These are phyloP conservation scores for Thalassarche chlororhynchos DNA, from an alignment of 2,113 vertebrate genomes.

Conservation along the genomic window DNA sequence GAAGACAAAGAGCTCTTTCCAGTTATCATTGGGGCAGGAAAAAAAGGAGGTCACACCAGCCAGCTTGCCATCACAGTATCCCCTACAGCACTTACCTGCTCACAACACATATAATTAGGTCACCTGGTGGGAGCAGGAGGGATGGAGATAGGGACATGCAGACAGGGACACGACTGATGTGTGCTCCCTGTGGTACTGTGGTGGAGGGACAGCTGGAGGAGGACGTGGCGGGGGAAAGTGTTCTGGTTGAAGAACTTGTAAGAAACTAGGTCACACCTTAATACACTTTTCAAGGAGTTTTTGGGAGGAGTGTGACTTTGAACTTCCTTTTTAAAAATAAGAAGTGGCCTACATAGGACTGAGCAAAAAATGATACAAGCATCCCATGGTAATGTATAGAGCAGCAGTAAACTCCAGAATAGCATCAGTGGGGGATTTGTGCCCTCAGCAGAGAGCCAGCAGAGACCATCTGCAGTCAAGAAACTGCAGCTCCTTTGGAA, in stretches of 20 bases:
- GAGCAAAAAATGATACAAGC: not conserved
- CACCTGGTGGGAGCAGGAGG: not conserved
- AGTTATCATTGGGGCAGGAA: not conserved
- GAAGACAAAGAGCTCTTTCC: not conserved
- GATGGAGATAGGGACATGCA: not conserved
- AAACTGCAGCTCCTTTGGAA: not conserved
- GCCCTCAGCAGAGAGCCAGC: not conserved
- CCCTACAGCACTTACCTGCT: not conserved
- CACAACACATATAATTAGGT: not conserved
- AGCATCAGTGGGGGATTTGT: conserved; percentile 22
- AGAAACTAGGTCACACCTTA: not conserved
- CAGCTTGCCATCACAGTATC: not conserved
- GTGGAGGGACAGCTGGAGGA: not conserved
- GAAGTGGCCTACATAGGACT: conserved; percentile 41
- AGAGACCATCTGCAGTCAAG: not conserved
- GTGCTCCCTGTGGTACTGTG: not conserved
- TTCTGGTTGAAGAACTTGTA: not conserved
- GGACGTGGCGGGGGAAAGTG: not conserved
- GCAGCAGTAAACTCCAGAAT: conserved; percentile 3
- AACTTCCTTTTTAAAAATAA: conserved; percentile 39
- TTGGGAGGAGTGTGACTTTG: conserved; percentile 31
- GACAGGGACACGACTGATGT: not conserved
- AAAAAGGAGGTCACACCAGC: not conserved
- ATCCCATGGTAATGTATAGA: conserved; percentile 14
- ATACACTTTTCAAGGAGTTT: conserved; percentile 34